Percentiles rank a stretch among this genome's conserved stretches.
phyloP scores from a whole-genome alignment of 2,888 invertebrate genomes.

The Brachypalpus laphriformis region DNA sequence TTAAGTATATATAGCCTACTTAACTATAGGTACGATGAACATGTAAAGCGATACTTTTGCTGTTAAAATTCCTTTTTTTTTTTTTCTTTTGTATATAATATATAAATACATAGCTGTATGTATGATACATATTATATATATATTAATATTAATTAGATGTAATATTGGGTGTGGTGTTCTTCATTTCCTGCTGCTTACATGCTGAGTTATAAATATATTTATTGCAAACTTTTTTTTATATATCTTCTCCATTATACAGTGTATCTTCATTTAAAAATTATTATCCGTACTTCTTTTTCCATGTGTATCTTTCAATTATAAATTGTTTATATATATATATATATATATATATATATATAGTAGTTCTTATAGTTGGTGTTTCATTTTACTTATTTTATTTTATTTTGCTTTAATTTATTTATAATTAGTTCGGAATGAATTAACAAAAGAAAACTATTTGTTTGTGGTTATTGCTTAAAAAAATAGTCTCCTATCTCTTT shows the following conservation, averaged over 20 bases:
- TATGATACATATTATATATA: background rate
- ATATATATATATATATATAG: background rate
- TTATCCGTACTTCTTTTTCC: background rate
- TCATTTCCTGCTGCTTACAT: background rate
- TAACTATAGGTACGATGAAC: slow-evolving; percentile 36
- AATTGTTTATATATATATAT: background rate
- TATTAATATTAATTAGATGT: background rate
- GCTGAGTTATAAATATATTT: background rate
- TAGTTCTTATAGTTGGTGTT: background rate
- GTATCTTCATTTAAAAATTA: background rate
- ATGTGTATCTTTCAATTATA: background rate
- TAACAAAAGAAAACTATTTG: background rate
- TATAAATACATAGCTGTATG: background rate
- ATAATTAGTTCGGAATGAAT: background rate
- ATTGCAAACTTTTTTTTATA: background rate
- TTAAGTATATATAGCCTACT: slow-evolving; percentile 3
- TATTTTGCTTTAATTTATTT: background rate
- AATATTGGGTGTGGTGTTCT: background rate
- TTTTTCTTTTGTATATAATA: background rate
- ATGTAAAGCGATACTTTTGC: slow-evolving; percentile 28
- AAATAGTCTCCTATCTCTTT: background rate
- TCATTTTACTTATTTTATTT: background rate
- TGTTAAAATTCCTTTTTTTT: background rate
- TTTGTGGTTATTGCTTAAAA: background rate
- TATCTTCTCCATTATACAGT: background rate